Percentiles rank a stretch among this genome's conserved stretches.
Conservation (phyloP, 2,113 vertebrate species). For the Pithys albifrons region DNA sequence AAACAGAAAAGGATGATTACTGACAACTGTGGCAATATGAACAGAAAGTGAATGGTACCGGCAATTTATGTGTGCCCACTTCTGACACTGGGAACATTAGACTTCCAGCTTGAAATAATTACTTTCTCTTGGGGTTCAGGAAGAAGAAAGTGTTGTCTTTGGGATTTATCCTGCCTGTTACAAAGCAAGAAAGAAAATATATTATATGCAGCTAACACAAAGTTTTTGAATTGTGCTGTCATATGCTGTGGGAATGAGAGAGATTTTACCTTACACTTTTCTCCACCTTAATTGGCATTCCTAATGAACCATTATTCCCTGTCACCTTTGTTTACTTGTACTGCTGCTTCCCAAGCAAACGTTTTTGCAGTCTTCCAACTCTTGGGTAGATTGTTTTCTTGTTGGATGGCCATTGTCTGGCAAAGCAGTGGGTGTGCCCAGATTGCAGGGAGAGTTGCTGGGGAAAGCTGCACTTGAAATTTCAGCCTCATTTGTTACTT, state of each 20-base stretch:
- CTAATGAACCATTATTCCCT: constrained; percentile 62
- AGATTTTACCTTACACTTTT: constrained; percentile 57
- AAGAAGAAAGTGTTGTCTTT: constrained; percentile 68
- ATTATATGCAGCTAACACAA: constrained; percentile 46
- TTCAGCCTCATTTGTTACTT: constrained; percentile 38
- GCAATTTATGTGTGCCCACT: constrained; percentile 60
- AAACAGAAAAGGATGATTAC: constrained; percentile 32
- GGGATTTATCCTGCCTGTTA: constrained; percentile 67
- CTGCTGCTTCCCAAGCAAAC: constrained; percentile 60
- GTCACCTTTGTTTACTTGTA: constrained; percentile 77
- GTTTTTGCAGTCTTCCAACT: constrained; percentile 54
- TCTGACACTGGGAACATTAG: constrained; percentile 47
- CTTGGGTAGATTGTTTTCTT: constrained; percentile 45
- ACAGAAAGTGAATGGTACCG: constrained; percentile 54
- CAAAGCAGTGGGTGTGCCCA: background rate
- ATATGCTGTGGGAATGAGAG: constrained; percentile 26
- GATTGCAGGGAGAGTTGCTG: constrained; percentile 36
- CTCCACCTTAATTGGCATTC: constrained; percentile 59
- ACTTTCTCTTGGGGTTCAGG: constrained; percentile 69
- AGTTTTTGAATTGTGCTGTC: constrained; percentile 56
- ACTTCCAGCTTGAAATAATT: constrained; percentile 69
- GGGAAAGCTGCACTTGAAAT: constrained; percentile 43
- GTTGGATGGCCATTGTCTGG: constrained; percentile 40
- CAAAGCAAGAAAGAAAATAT: constrained; percentile 61
- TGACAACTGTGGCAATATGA: constrained; percentile 50